These are phyloP conservation scores for Heliothis virescens DNA, from an alignment of 1,140 invertebrate species.

Conservation along the genomic window DNA sequence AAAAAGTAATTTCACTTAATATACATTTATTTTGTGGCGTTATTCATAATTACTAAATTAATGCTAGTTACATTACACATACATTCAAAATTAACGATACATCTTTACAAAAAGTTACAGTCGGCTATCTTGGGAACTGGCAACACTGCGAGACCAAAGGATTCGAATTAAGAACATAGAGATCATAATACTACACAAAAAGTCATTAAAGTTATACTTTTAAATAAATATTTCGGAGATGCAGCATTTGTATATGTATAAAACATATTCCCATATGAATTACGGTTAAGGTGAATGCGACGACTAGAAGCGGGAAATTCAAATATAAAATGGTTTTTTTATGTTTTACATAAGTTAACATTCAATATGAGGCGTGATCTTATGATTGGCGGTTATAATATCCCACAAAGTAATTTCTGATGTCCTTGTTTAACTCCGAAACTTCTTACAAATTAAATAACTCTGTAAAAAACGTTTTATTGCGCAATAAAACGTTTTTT, in stretches of 20 bases:
- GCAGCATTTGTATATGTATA: not conserved
- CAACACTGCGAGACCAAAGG: conserved; percentile 17
- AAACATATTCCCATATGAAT: not conserved
- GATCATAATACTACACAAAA: conserved; percentile 10
- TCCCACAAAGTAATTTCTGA: too few relatives aligned
- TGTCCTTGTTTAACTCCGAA: too few relatives aligned
- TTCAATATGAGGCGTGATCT: too few relatives aligned
- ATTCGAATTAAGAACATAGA: not conserved
- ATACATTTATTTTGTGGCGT: conserved; percentile 61
- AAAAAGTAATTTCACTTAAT: conserved; percentile 44
- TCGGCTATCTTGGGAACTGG: conserved; percentile 16
- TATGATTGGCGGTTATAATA: too few relatives aligned
- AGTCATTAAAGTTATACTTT: not conserved
- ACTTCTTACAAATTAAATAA: too few relatives aligned
- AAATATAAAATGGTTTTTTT: too few relatives aligned
- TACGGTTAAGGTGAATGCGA: too few relatives aligned
- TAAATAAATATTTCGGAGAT: not conserved
- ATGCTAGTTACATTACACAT: conserved; percentile 47
- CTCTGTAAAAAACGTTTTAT: too few relatives aligned
- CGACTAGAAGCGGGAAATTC: too few relatives aligned
- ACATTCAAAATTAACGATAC: conserved; percentile 45
- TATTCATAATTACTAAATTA: conserved; percentile 56
- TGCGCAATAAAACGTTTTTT: too few relatives aligned
- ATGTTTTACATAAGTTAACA: too few relatives aligned
- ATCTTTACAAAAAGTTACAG: conserved; percentile 46